These are phyloP conservation scores for Leptinotarsa haldemani DNA, from an alignment of 2,888 invertebrate genomes.

Conservation along the genomic window DNA sequence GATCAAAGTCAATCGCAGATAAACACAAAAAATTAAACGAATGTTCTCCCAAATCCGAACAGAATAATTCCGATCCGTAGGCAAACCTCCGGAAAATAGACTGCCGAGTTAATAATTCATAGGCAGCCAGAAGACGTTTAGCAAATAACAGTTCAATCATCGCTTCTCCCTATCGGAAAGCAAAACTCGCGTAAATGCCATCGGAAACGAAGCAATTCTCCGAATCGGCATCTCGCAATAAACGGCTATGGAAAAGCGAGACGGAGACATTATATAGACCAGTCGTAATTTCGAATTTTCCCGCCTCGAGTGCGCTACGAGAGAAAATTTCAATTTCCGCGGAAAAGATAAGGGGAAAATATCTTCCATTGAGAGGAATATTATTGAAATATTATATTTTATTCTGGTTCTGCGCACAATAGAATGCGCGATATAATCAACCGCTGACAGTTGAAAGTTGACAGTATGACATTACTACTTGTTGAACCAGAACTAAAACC, in stretches of 20 bases:
- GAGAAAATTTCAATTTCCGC: not conserved
- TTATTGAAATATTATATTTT: not conserved
- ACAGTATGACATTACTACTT: not conserved
- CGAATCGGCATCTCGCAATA: slow-evolving; percentile 41
- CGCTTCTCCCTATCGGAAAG: slow-evolving; percentile 34
- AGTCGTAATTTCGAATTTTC: slow-evolving; percentile 7
- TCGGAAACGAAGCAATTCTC: slow-evolving; percentile 49
- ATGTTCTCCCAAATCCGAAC: not conserved
- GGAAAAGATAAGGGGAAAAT: not conserved
- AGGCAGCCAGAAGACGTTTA: slow-evolving; percentile 35
- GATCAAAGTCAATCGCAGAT: no score
- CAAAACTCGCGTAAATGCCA: slow-evolving; percentile 45
- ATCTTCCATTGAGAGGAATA: not conserved
- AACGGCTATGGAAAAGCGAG: slow-evolving; percentile 24
- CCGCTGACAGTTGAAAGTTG: no score
- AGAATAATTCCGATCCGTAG: slow-evolving; percentile 11
- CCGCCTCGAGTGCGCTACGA: not conserved
- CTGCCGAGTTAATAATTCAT: slow-evolving; percentile 41
- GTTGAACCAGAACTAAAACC: no score
- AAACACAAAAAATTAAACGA: not conserved
- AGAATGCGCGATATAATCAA: no score
- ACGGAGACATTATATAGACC: not conserved
- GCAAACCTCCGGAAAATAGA: slow-evolving; percentile 26
- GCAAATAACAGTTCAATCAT: slow-evolving; percentile 43
- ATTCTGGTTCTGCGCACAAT: not conserved